A percentile compares a stretch with the other conserved stretches of the same genome.
phyloP scores from a whole-genome alignment of 53 echinoderm and acorn worm species.

The Astropecten irregularis region DNA sequence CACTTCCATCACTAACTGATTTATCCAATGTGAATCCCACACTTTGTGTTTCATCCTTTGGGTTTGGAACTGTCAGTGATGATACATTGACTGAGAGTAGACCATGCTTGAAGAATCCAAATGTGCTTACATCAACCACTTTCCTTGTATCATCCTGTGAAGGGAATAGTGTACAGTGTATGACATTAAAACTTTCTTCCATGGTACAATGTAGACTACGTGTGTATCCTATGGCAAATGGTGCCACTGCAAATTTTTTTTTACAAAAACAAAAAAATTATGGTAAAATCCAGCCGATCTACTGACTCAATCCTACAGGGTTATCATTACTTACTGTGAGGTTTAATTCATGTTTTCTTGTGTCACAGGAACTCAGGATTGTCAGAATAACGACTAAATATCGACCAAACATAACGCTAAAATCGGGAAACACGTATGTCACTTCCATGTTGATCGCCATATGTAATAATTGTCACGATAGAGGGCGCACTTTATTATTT shows the following conservation, averaged over 20 bases:
- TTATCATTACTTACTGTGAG: conserved; percentile 27
- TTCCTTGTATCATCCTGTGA: conserved; percentile 68
- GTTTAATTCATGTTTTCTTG: conserved; percentile 43
- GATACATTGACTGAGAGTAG: conserved; percentile 66
- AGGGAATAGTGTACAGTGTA: too few relatives aligned
- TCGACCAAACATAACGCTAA: too few relatives aligned
- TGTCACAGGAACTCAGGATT: conserved; percentile 12
- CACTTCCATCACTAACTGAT: conserved; percentile 66
- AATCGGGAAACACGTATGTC: background rate
- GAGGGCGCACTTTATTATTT: too few relatives aligned
- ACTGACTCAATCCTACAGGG: too few relatives aligned
- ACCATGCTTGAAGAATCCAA: conserved; percentile 84
- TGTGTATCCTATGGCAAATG: too few relatives aligned
- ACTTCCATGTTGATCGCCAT: conserved; percentile 34
- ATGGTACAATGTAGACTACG: too few relatives aligned
- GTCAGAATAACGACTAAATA: conserved; percentile 29
- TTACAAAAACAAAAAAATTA: too few relatives aligned
- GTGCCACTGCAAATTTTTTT: too few relatives aligned
- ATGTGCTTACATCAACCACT: conserved; percentile 77
- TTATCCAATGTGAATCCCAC: conserved; percentile 68
- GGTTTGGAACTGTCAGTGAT: background rate
- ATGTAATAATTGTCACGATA: background rate
- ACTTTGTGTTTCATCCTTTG: conserved; percentile 23
- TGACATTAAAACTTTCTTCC: too few relatives aligned
- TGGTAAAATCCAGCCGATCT: too few relatives aligned